These are phyloP conservation scores for Nothoprocta pentlandii DNA, from an alignment of 2,113 vertebrate species.

Conservation along the genomic window DNA sequence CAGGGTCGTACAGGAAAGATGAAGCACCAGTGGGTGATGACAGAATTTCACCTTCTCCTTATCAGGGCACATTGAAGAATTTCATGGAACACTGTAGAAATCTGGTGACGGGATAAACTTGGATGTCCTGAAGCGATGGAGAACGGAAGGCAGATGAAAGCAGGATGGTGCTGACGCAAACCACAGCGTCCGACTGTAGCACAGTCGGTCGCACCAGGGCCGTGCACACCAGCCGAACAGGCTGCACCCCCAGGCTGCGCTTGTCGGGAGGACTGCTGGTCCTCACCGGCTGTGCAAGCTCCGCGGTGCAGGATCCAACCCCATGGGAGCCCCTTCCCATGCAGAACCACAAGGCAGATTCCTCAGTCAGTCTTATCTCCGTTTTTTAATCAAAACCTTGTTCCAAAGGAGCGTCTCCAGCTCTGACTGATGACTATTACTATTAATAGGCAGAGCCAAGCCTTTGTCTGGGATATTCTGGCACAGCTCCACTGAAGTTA, in stretches of 20 bases:
- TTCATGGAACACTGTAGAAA: not conserved
- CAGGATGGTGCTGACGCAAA: rapidly evolving
- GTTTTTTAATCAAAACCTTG: not conserved
- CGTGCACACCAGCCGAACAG: rapidly evolving
- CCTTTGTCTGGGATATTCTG: conserved; percentile 2
- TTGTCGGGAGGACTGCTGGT: rapidly evolving
- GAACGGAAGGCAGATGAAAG: not conserved
- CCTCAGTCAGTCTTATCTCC: not conserved
- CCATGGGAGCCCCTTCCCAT: not conserved
- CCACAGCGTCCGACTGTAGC: rapidly evolving
- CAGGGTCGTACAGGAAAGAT: not conserved
- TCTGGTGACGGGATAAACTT: not conserved
- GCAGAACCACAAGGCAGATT: not conserved
- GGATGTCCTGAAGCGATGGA: not conserved
- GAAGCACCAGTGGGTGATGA: not conserved
- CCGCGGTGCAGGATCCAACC: not conserved
- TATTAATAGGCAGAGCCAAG: not conserved
- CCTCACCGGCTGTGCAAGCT: not conserved
- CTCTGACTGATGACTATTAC: not conserved
- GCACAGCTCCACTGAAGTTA: not conserved
- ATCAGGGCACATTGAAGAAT: rapidly evolving
- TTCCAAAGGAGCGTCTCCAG: not conserved
- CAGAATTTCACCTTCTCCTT: not conserved
- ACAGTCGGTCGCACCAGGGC: rapidly evolving
- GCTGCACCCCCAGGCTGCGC: not conserved